Conservation (phyloP, 1,140 invertebrate species). For the Caerostris extrusa region DNA sequence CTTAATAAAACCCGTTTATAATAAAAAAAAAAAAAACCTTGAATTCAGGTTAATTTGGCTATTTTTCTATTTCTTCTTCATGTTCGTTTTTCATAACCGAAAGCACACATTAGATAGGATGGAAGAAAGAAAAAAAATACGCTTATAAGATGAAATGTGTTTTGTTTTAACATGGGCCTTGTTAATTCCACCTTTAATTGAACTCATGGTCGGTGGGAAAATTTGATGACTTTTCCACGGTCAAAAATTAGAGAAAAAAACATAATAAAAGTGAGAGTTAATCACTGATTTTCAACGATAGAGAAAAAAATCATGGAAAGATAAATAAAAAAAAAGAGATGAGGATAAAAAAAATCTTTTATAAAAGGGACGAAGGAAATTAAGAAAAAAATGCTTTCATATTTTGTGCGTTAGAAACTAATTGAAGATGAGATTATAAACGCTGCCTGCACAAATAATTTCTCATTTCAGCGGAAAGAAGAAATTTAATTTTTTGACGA, state of each 20-base stretch:
- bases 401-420: conserved; percentile 26
- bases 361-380: not conserved
- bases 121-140: not conserved
- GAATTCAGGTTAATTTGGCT: conserved; percentile 49
- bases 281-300: not conserved
- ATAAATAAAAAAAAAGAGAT: not conserved
- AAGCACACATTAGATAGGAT: not conserved
- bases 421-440: conserved; percentile 38
- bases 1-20: conserved; percentile 34
- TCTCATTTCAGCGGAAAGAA: conserved; percentile 3
- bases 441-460: conserved; percentile 50
- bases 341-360: not conserved
- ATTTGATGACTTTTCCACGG: not conserved
- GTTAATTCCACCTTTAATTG: conserved; percentile 41
- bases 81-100: conserved; percentile 37
- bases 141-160: not conserved
- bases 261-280: not conserved
- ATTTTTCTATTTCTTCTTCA: conserved; percentile 30
- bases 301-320: not conserved
- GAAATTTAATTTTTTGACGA: not conserved
- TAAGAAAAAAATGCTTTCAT: conserved; percentile 19
- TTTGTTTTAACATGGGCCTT: not conserved
- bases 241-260: not conserved
- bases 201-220: not conserved
- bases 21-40: not conserved